Evolutionary conservation across 2,797 vertebrate species (phyloP).

Genomic region (Enteromius thamalakanensis): DNA sequence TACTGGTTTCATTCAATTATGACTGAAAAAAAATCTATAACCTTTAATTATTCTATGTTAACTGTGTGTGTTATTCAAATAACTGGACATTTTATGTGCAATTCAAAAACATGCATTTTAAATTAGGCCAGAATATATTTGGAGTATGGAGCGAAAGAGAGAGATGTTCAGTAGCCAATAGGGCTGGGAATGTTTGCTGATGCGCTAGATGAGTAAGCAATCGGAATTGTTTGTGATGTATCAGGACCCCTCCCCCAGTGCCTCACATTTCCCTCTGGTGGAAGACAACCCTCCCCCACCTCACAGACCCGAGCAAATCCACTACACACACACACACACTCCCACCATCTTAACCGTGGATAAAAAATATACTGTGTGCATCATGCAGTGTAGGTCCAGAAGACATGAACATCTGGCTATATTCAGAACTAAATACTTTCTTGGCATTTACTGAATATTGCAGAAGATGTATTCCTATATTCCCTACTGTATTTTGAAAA

Average conservation of each 20-base stretch:
- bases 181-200: conserved; percentile 15
- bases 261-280: conserved; percentile 37
- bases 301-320: conserved; percentile 2
- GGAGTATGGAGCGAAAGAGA: background rate
- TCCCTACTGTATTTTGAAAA: background rate
- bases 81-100: background rate
- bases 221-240: conserved; percentile 33
- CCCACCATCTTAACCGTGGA: background rate
- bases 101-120: background rate
- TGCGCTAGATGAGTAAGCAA: conserved; percentile 33
- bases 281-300: conserved; percentile 39
- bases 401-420: background rate
- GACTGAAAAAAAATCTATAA: background rate
- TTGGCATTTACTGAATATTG: background rate
- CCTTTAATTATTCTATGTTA: background rate
- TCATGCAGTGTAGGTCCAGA: background rate
- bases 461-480: background rate
- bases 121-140: background rate
- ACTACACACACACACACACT: conserved; percentile 17
- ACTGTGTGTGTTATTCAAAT: background rate
- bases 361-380: background rate
- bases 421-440: background rate
- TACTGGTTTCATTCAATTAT: background rate
- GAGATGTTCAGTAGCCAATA: background rate
- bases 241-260: conserved; percentile 34